These are phyloP conservation scores for Heliocidaris erythrogramma DNA, from an alignment of 35 echinoderm and acorn worm genomes.

Conservation along the genomic window DNA sequence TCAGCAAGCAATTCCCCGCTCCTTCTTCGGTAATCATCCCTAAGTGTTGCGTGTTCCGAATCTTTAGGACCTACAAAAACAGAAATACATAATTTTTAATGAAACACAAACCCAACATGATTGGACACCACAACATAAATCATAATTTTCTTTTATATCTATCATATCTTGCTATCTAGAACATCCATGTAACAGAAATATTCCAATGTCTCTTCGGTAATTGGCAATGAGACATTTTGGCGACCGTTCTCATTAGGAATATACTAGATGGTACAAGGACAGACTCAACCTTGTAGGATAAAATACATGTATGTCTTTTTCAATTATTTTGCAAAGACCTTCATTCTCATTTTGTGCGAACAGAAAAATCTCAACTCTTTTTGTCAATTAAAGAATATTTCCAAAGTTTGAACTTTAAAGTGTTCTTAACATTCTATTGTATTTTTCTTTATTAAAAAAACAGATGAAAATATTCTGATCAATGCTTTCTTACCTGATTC, in stretches of 20 bases:
- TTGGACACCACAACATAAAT: not conserved
- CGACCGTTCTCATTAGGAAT: not conserved
- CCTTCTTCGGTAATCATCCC: conserved; percentile 1
- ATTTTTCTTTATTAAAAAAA: too few relatives aligned
- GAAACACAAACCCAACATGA: not conserved
- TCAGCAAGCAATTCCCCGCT: not conserved
- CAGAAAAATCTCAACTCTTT: too few relatives aligned
- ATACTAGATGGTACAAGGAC: not conserved
- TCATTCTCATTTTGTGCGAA: too few relatives aligned
- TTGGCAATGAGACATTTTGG: not conserved
- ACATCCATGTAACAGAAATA: not conserved
- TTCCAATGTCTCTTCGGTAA: not conserved
- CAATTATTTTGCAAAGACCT: not conserved
- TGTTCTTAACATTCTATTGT: too few relatives aligned
- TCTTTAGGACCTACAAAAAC: conserved; percentile 16
- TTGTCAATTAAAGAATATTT: too few relatives aligned
- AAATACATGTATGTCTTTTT: not conserved
- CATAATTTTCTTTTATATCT: not conserved
- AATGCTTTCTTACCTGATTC: conserved; percentile 4
- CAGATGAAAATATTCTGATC: too few relatives aligned
- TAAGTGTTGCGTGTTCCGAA: not conserved
- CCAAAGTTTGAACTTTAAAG: too few relatives aligned
- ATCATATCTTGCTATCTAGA: not conserved
- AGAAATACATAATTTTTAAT: not conserved
- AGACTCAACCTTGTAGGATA: not conserved